Evolutionary conservation across 2,113 vertebrate genomes (phyloP).

Genomic region (Notarius quadriscutis): DNA sequence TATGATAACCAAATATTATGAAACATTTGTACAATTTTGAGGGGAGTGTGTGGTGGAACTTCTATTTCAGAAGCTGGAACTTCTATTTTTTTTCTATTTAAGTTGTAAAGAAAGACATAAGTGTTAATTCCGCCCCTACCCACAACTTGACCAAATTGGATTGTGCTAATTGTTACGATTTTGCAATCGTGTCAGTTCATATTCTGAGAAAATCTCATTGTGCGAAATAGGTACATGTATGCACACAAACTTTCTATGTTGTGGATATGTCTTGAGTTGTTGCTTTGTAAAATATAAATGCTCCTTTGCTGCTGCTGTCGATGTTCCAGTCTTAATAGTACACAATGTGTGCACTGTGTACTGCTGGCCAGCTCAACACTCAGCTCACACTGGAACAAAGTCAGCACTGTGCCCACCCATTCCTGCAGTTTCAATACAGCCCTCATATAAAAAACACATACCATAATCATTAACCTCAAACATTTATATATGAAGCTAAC

Average conservation of each 20-base stretch:
- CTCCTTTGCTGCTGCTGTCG: conserved; percentile 24
- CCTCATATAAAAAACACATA: background rate
- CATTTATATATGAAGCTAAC: background rate
- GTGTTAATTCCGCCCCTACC: background rate
- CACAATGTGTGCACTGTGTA: conserved; percentile 67
- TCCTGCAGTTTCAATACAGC: background rate
- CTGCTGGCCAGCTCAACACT: conserved; percentile 47
- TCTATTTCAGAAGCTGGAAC: background rate
- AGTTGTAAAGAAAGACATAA: background rate
- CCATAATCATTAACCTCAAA: background rate
- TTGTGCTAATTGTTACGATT: background rate
- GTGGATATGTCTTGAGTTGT: background rate
- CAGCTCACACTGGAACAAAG: conserved; percentile 63
- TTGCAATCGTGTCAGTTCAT: too few species aligned
- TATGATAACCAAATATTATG: background rate
- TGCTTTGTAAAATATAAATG: conserved; percentile 23
- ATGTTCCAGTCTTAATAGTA: conserved; percentile 27
- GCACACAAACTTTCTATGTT: background rate
- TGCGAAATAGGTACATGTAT: too few species aligned
- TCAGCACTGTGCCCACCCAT: conserved; percentile 53
- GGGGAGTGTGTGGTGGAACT: background rate
- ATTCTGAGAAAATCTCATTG: too few species aligned
- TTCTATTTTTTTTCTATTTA: background rate
- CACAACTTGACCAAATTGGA: background rate
- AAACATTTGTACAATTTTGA: background rate